These are phyloP conservation scores for Rotaria macrura DNA, from an alignment of 2,888 invertebrate species.

Conservation along the genomic window DNA sequence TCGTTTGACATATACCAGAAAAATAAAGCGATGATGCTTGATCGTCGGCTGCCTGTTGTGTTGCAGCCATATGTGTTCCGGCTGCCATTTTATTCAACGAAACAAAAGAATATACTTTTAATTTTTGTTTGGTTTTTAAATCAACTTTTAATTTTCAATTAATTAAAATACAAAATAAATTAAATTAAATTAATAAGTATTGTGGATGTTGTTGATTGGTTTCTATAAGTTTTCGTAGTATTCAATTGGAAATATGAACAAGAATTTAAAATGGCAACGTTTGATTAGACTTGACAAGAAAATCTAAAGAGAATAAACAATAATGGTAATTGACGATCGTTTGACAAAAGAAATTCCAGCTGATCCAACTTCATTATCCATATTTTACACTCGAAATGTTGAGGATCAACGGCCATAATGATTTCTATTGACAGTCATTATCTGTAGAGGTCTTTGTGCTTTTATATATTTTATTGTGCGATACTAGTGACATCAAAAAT, in stretches of 20 bases:
- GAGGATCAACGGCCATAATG: not conserved
- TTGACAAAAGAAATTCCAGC: conserved; percentile 11
- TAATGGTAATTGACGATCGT: not conserved
- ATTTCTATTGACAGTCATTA: not conserved
- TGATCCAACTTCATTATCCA: conserved; percentile 12
- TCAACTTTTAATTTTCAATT: not conserved
- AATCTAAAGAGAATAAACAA: not conserved
- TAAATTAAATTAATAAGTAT: not conserved
- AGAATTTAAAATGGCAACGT: not conserved
- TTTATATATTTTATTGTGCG: not conserved
- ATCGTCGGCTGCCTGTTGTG: not conserved
- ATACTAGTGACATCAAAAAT: not conserved
- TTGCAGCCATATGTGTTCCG: not conserved
- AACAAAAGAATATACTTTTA: not conserved
- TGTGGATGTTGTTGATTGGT: not conserved
- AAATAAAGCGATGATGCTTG: not conserved
- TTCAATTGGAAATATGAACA: not conserved
- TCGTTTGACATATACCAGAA: conserved; percentile 22
- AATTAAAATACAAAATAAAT: not conserved
- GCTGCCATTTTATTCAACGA: not conserved
- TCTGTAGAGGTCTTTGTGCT: not conserved
- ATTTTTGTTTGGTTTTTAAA: too few relatives aligned
- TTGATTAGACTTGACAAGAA: not conserved
- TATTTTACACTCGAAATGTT: not conserved
- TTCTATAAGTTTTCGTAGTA: not conserved